phyloP scores from a whole-genome alignment of 2,888 invertebrate genomes.

The Bellardia bayeri region DNA sequence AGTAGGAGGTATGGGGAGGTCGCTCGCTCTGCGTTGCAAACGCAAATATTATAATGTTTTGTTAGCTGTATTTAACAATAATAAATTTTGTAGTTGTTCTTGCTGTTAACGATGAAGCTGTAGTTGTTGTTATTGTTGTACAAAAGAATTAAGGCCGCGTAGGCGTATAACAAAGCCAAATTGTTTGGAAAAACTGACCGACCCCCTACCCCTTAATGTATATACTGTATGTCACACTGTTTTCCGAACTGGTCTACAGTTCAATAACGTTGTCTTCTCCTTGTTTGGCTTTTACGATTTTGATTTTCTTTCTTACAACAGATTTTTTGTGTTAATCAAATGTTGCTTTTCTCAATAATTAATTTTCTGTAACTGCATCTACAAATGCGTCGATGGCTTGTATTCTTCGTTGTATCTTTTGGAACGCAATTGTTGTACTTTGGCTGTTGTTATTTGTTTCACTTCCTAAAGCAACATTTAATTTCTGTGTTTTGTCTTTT shows the following conservation, averaged over 20 bases:
- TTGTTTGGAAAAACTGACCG: conserved; percentile 62
- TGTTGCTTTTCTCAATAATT: conserved; percentile 33
- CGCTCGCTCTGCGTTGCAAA: conserved; percentile 30
- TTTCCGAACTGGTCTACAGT: conserved; percentile 53
- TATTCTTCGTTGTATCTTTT: conserved; percentile 16
- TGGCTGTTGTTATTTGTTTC: conserved; percentile 21
- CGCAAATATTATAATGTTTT: conserved; percentile 13
- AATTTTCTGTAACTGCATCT: conserved; percentile 11
- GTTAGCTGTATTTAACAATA: conserved; percentile 35
- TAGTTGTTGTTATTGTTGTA: conserved; percentile 8
- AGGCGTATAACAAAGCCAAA: conserved; percentile 68
- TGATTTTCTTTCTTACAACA: background rate
- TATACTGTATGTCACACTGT: conserved; percentile 51
- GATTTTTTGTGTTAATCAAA: conserved; percentile 34
- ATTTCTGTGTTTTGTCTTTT: conserved; percentile 38
- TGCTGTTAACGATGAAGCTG: background rate
- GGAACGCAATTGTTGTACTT: conserved; percentile 35
- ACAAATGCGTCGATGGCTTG: background rate
- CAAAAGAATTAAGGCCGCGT: conserved; percentile 51
- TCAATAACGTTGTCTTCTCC: conserved; percentile 63
- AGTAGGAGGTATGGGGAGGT: conserved; percentile 16
- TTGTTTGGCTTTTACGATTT: conserved; percentile 31
- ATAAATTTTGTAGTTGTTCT: conserved; percentile 9
- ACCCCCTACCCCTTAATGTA: conserved; percentile 68
- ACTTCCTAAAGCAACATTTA: conserved; percentile 65